phyloP scores from a whole-genome alignment of 2,888 invertebrate genomes.

The Eupithecia vulgata region DNA sequence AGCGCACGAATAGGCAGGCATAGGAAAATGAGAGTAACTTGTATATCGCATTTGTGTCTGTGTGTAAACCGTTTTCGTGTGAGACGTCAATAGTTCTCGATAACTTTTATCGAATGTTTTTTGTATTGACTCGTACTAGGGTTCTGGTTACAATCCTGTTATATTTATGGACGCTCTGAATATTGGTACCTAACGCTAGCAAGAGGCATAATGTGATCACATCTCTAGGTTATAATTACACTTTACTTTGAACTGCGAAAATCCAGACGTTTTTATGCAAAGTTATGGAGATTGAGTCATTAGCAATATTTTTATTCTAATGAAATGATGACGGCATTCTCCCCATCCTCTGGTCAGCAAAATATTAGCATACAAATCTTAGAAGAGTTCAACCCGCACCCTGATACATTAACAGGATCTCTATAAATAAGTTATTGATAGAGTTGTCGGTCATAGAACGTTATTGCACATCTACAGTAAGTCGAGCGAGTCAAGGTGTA shows the following conservation, averaged over 20 bases:
- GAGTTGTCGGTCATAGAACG: not conserved
- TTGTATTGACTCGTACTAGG: no score
- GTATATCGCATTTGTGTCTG: no score
- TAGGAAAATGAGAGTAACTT: no score
- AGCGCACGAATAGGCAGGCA: no score
- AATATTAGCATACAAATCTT: slow-evolving; percentile 63
- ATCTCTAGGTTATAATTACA: slow-evolving; percentile 14
- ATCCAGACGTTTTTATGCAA: slow-evolving; percentile 63
- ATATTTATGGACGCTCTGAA: no score
- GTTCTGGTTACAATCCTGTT: no score
- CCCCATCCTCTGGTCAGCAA: slow-evolving; percentile 67
- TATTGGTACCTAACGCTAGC: no score
- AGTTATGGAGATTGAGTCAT: slow-evolving; percentile 81
- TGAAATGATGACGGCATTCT: slow-evolving; percentile 71
- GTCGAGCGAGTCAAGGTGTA: not conserved
- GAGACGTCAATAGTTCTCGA: no score
- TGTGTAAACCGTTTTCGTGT: no score
- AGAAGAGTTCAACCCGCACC: slow-evolving; percentile 24
- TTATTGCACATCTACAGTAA: not conserved
- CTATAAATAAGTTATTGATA: not conserved
- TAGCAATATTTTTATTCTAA: slow-evolving; percentile 80
- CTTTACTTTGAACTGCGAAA: slow-evolving; percentile 20
- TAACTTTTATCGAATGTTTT: no score
- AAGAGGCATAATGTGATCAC: not conserved
- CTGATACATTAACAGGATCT: not conserved